These are phyloP conservation scores for Rhinophrynus dorsalis DNA, from an alignment of 2,797 vertebrate genomes.

Conservation along the genomic window DNA sequence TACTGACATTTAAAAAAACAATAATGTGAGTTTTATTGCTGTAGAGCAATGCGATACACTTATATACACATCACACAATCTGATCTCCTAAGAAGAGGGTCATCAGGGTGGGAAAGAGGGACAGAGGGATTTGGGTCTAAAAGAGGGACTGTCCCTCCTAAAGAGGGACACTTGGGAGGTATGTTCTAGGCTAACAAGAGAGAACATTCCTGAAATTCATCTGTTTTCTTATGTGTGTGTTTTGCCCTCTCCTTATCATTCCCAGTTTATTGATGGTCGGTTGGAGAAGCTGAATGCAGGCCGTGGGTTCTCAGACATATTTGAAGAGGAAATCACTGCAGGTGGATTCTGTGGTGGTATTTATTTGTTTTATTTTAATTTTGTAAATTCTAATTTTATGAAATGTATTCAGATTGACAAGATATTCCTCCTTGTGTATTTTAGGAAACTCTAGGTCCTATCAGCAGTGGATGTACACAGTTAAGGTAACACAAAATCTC, in stretches of 20 bases:
- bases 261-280: slow-evolving; percentile 94
- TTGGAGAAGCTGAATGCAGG: slow-evolving; percentile 94
- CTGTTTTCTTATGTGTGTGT: background rate
- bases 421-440: slow-evolving; percentile 34
- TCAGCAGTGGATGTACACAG: slow-evolving; percentile 92
- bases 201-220: too few relatives aligned
- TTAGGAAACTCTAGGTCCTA: slow-evolving; percentile 89
- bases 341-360: slow-evolving; percentile 93
- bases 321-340: slow-evolving; percentile 96
- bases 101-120: too few relatives aligned
- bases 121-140: too few relatives aligned
- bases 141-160: too few relatives aligned
- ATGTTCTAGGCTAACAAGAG: too few relatives aligned
- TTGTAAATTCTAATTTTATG: background rate
- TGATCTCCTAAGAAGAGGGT: too few relatives aligned
- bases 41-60: too few relatives aligned
- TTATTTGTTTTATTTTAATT: slow-evolving; percentile 54
- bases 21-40: too few relatives aligned
- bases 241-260: slow-evolving; percentile 33
- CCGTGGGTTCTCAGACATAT: slow-evolving; percentile 90
- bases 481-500: slow-evolving; percentile 84
- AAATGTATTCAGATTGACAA: too few relatives aligned
- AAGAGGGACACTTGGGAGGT: too few relatives aligned
- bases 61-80: too few relatives aligned
- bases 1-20: too few relatives aligned